A percentile compares a stretch with the other conserved stretches of the same genome.
These are phyloP conservation scores for Clarias magur DNA, from an alignment of 2,113 vertebrate species.

Conservation along the genomic window DNA sequence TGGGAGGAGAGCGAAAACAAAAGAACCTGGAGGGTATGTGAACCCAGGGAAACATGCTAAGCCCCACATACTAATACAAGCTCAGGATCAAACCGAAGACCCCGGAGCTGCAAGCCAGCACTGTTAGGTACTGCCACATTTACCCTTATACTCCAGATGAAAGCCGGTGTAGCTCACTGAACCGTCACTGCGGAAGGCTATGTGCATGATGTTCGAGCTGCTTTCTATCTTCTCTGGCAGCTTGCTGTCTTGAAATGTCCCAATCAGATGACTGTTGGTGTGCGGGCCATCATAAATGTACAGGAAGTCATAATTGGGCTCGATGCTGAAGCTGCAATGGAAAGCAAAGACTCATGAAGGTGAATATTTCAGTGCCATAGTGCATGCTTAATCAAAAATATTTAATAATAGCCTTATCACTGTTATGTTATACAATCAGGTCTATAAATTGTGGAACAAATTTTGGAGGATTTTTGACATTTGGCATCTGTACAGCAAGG, in stretches of 20 bases:
- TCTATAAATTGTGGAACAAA: no score
- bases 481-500: no score
- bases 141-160: conserved; percentile 98
- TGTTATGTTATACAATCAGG: not conserved
- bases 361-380: conserved; percentile 4
- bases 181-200: conserved; percentile 97
- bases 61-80: not conserved
- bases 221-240: conserved; percentile 97
- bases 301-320: conserved; percentile 98
- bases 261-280: conserved; percentile 87
- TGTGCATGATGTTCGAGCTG: conserved; percentile 92
- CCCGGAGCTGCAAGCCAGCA: not conserved
- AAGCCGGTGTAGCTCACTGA: conserved; percentile 98
- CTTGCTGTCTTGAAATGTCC: conserved; percentile 97
- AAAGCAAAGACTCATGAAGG: not conserved
- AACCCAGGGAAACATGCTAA: no score
- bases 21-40: not conserved
- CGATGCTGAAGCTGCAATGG: conserved; percentile 91
- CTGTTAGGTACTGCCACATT: not conserved
- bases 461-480: no score
- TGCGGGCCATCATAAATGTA: conserved; percentile 95
- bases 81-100: not conserved
- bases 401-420: not conserved
- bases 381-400: not conserved
- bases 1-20: not conserved